A percentile compares a stretch with the other conserved stretches of the same genome.
These are phyloP conservation scores for Pseudanteris insignis DNA, from an alignment of 2,888 invertebrate species.

Conservation along the genomic window DNA sequence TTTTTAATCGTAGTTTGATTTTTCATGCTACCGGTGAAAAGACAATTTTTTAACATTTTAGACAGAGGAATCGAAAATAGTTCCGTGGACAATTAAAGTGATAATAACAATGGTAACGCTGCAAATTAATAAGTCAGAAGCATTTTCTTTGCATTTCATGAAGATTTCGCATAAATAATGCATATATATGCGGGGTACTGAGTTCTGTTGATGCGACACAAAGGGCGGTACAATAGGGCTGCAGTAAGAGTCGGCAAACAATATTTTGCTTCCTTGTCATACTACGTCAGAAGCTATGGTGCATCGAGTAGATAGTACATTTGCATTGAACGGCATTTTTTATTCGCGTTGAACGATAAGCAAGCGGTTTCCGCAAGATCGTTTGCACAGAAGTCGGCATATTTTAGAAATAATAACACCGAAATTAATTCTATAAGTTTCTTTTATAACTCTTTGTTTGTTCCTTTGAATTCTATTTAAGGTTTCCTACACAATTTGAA, in stretches of 20 bases:
- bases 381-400: too few species aligned
- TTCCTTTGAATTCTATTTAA: too few species aligned
- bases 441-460: too few species aligned
- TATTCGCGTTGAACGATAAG: constrained; percentile 24
- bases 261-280: constrained; percentile 42
- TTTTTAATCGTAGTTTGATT: too few species aligned
- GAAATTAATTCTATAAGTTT: too few species aligned
- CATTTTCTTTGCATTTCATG: constrained; percentile 39
- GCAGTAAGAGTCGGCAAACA: constrained; percentile 38
- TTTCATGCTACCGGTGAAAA: too few species aligned
- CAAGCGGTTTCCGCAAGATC: constrained; percentile 14
- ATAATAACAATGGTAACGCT: constrained; percentile 25
- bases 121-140: constrained; percentile 43
- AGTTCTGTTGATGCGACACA: constrained; percentile 37
- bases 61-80: too few species aligned
- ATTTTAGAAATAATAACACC: too few species aligned
- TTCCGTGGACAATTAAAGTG: constrained; percentile 24
- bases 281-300: constrained; percentile 44
- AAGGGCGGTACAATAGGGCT: constrained; percentile 38
- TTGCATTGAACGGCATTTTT: constrained; percentile 39
- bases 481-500: too few species aligned
- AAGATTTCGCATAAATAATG: constrained; percentile 40
- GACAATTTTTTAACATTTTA: too few species aligned
- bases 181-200: constrained; percentile 40
- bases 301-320: constrained; percentile 46